Evolutionary conservation across 2,888 invertebrate genomes (phyloP), one percentile per base, ranked within the genome.

Genomic region (Helicoverpa assulta): DNA sequence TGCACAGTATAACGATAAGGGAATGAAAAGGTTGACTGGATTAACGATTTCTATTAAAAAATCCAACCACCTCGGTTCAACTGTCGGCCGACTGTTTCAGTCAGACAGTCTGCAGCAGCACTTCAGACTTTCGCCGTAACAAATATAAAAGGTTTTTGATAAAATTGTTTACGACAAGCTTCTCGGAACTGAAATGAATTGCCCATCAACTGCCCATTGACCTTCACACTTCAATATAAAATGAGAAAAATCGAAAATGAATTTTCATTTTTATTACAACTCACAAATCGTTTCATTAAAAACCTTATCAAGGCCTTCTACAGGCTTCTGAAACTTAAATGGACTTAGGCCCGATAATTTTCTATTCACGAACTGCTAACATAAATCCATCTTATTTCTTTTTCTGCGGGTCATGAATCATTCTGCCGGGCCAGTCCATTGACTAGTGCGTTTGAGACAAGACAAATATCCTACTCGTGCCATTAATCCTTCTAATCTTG

Each of bases 401-500:
- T 76, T 70, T 68, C 59, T 66, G n/a, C 1, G 53, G 73, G 65
- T 74, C 81, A 83, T 84, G 83, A 84, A 85, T 84, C 83, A 84
- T 79, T 67, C 82, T 65, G 78, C 61, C 81, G 72, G 70, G 56
- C 66, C 76, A 69, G 80, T 84, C 79, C 79, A 83, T 85, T 82
- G 87, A 82, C 76, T 84, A 80, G 73, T 71, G 87, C 85, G 85
- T 77, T 83, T 80, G 80, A 88, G 90, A 90, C 90, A 91, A 93
- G 93, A 93, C 92, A 92, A 93, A 93, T 91, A 91, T 87, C 89
- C 86, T 80, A 83, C 78, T 86, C 75, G 78, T 78, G 78, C 89
- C 90, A 94, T 93, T 93, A 93, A 94, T 94, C 92, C 90, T 89
- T 87, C 89, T 94, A 93, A 94, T 93, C 93, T 91, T 89, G 93